Evolutionary conservation across 2,797 vertebrate genomes (phyloP).

Genomic region (Atherinosoma microstoma): DNA sequence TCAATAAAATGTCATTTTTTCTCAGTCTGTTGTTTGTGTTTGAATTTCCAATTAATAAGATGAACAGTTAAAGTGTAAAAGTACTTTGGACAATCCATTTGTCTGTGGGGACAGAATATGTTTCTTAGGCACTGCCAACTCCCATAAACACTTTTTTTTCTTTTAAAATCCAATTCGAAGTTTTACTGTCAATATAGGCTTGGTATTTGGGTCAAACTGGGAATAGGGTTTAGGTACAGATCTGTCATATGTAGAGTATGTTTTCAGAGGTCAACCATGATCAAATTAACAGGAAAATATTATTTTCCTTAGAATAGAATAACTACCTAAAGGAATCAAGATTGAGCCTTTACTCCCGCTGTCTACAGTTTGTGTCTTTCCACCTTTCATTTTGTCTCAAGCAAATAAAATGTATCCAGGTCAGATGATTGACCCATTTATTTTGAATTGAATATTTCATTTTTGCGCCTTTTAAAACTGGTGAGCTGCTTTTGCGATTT

Average conservation of each 20-base stretch:
- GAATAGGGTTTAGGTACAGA: no score
- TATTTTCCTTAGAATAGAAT: background rate
- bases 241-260: no score
- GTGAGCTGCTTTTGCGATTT: no score
- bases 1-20: slow-evolving; percentile 87
- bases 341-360: background rate
- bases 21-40: slow-evolving; percentile 65
- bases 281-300: background rate
- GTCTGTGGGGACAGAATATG: no score
- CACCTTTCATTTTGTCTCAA: background rate
- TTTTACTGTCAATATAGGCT: no score
- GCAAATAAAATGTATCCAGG: background rate
- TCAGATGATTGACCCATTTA: background rate
- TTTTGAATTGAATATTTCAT: background rate
- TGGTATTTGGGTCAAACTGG: background rate
- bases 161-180: no score
- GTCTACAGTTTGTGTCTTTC: background rate
- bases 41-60: background rate
- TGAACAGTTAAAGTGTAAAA: background rate
- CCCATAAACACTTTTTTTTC: no score
- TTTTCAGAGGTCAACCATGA: no score
- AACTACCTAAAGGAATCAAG: background rate
- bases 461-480: background rate
- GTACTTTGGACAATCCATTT: background rate
- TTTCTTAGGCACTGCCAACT: no score